Evolutionary conservation across 2,113 vertebrate species (phyloP).

Genomic region (Stegostoma tigrinum): DNA sequence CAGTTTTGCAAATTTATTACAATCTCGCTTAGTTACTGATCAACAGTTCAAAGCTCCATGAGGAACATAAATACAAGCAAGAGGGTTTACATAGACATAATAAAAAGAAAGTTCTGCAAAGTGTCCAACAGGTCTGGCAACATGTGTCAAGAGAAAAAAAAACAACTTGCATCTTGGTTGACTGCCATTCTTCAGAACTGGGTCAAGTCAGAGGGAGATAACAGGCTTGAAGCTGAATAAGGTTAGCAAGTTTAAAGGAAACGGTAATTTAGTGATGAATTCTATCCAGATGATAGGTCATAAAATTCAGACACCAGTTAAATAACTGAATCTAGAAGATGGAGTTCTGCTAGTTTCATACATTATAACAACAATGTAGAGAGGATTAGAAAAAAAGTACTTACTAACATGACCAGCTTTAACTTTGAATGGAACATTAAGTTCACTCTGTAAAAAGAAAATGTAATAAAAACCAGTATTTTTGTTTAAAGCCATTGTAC

Average conservation of each 20-base stretch:
- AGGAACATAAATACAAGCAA: too few species aligned
- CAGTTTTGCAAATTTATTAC: too few species aligned
- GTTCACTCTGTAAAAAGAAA: conserved; percentile 69
- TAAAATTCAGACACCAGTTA: background rate
- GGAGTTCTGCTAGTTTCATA: background rate
- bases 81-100: too few species aligned
- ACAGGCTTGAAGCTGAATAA: background rate
- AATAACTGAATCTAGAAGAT: background rate
- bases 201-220: background rate
- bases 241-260: background rate
- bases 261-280: background rate
- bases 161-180: too few species aligned
- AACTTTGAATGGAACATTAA: conserved; percentile 96
- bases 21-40: too few species aligned
- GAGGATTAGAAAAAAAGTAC: conserved; percentile 40
- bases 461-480: background rate
- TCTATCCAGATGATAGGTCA: background rate
- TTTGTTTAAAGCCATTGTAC: conserved; percentile 29
- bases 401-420: conserved; percentile 92
- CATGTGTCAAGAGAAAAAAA: too few species aligned
- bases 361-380: background rate
- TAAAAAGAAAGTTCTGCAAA: too few species aligned
- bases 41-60: too few species aligned
- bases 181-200: too few species aligned
- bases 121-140: too few species aligned